These are phyloP conservation scores for Caradrina clavipalpis DNA, from an alignment of 2,888 invertebrate species.

Conservation along the genomic window DNA sequence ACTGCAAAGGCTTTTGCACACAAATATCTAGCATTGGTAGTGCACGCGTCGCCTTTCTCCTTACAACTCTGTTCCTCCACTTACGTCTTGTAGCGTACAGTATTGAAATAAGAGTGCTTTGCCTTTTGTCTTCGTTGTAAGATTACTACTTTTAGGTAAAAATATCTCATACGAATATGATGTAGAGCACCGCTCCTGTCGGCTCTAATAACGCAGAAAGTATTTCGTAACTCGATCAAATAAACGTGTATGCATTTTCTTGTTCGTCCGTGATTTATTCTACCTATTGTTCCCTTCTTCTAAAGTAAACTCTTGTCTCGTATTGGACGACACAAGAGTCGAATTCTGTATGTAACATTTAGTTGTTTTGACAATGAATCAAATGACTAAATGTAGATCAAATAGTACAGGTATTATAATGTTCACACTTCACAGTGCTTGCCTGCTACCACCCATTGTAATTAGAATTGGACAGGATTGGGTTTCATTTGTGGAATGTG, in stretches of 20 bases:
- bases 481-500: neutral
- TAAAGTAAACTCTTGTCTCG: neutral
- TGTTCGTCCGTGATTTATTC: neutral
- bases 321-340: neutral
- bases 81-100: neutral
- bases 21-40: neutral
- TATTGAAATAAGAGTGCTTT: neutral
- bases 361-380: neutral
- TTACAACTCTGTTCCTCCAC: neutral
- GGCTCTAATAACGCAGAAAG: neutral
- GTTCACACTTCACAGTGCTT: too few species aligned
- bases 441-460: neutral
- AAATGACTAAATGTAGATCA: too few species aligned
- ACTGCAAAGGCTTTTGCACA: neutral
- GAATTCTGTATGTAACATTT: neutral
- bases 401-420: too few species aligned
- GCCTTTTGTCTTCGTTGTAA: neutral
- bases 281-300: neutral
- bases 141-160: neutral
- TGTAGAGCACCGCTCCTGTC: neutral
- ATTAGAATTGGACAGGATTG: neutral
- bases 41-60: neutral
- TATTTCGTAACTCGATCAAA: neutral
- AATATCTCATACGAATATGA: neutral
- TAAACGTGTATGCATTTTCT: conserved; percentile 2